These are phyloP conservation scores for Pogonognathellus flavescens DNA, from an alignment of 1,140 invertebrate genomes.

Conservation along the genomic window DNA sequence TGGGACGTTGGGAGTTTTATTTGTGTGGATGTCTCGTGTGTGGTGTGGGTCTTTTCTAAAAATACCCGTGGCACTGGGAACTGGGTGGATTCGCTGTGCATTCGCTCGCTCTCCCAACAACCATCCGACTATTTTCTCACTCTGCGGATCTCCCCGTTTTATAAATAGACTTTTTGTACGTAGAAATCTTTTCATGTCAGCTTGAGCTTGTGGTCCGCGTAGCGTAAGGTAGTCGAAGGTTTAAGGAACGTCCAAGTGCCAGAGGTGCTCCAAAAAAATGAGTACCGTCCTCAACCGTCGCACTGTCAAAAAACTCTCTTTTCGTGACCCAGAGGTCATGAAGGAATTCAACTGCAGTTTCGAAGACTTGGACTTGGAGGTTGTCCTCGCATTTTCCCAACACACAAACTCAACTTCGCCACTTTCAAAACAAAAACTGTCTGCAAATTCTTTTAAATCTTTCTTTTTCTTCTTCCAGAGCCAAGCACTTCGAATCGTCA, in stretches of 20 bases:
- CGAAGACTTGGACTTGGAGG: slow-evolving; percentile 68
- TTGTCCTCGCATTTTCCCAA: neutral
- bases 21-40: no score
- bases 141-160: neutral
- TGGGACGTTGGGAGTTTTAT: no score
- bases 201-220: no score
- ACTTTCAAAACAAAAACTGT: neutral
- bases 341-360: slow-evolving; percentile 60
- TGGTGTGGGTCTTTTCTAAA: no score
- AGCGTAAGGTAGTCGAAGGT: neutral
- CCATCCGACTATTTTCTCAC: no score
- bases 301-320: slow-evolving; percentile 86
- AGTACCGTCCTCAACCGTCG: slow-evolving; percentile 73
- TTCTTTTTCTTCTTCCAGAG: slow-evolving; percentile 78
- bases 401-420: neutral
- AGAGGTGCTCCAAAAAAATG: neutral
- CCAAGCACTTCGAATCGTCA: slow-evolving; percentile 96
- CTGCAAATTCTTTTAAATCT: neutral
- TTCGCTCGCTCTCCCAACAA: no score
- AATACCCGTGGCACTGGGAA: no score
- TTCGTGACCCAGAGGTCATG: slow-evolving; percentile 85
- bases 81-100: no score
- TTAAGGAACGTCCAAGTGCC: neutral
- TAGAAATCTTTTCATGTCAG: neutral
- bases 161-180: slow-evolving; percentile 2